Conservation (phyloP, 1,140 invertebrate species). For the Lepidurus arcticus region DNA sequence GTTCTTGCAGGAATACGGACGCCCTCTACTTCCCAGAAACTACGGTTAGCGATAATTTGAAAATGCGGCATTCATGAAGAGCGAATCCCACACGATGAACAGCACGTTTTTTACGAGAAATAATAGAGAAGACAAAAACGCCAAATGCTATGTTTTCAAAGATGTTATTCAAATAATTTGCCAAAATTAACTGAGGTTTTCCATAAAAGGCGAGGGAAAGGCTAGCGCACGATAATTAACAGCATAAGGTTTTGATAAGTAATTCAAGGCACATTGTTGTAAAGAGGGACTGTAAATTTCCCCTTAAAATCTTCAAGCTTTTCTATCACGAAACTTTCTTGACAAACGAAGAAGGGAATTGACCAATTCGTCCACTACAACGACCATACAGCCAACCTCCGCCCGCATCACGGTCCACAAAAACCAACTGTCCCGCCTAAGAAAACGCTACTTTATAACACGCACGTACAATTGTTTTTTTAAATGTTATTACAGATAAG, state of each 20-base stretch:
- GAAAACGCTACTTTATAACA: background rate
- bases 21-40: too few relatives aligned
- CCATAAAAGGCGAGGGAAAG: background rate
- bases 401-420: conserved; percentile 17
- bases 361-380: conserved; percentile 25
- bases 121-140: background rate
- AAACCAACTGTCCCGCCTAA: conserved; percentile 27
- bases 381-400: conserved; percentile 31
- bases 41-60: too few relatives aligned
- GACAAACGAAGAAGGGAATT: conserved; percentile 32
- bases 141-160: background rate
- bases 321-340: conserved; percentile 5
- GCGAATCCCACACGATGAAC: too few relatives aligned
- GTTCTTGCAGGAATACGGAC: too few relatives aligned
- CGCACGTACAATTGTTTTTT: background rate
- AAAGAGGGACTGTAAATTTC: background rate
- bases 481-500: background rate
- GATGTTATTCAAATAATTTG: background rate
- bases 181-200: background rate
- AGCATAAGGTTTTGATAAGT: conserved; percentile 22
- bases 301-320: background rate
- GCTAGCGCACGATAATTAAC: background rate
- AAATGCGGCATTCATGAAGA: too few relatives aligned
- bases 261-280: background rate
- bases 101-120: background rate